These are phyloP conservation scores for Pavo muticus DNA, from an alignment of 2,113 vertebrate genomes.

Conservation along the genomic window DNA sequence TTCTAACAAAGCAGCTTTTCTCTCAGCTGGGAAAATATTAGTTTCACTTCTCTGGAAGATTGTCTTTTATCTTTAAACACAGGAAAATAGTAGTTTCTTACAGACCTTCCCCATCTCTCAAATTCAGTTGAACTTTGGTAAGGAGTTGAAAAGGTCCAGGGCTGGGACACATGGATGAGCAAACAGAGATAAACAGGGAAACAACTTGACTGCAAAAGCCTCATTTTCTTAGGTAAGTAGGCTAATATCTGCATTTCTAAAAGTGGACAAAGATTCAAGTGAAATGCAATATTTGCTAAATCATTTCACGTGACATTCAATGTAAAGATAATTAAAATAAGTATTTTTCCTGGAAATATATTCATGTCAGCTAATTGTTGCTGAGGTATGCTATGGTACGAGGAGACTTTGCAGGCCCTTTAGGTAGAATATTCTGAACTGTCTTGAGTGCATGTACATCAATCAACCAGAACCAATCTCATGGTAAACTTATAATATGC, in stretches of 20 bases:
- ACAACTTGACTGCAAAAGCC: background rate
- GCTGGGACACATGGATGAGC: background rate
- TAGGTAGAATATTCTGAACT: background rate
- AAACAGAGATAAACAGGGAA: background rate
- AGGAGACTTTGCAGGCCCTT: background rate
- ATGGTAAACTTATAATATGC: conserved; percentile 16
- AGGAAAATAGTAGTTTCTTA: background rate
- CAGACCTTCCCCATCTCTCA: background rate
- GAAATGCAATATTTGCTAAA: background rate
- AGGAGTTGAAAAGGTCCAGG: background rate
- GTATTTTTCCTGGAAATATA: conserved; percentile 18
- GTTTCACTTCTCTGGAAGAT: background rate
- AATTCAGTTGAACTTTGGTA: background rate
- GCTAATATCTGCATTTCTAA: background rate
- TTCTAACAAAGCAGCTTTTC: background rate
- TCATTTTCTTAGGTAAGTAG: background rate
- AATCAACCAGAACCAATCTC: conserved; percentile 67
- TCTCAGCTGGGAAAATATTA: background rate
- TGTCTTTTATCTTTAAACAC: background rate
- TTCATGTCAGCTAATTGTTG: background rate
- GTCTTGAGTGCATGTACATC: background rate
- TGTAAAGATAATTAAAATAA: background rate
- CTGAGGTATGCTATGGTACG: background rate
- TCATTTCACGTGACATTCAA: background rate
- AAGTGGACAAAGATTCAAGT: background rate